These are phyloP conservation scores for Macrocentrus cingulum DNA, from an alignment of 1,140 invertebrate genomes.

Conservation along the genomic window DNA sequence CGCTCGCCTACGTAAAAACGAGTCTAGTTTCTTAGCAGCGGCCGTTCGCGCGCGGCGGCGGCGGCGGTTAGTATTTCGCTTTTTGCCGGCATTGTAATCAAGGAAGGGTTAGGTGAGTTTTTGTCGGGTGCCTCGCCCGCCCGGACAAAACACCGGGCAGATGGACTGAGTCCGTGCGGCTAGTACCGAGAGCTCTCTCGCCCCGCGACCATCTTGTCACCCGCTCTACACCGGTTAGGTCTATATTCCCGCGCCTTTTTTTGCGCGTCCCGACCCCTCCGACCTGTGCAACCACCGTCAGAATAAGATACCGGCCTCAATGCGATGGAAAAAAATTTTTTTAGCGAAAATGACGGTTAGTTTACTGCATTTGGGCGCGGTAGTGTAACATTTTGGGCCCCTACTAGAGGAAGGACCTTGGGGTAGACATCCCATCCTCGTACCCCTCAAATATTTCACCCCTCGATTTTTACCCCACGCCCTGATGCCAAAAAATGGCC, in stretches of 20 bases:
- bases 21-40: conserved; percentile 59
- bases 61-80: conserved; percentile 61
- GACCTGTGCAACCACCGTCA: no score
- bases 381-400: background rate
- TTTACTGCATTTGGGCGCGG: background rate
- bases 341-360: conserved; percentile 2
- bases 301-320: background rate
- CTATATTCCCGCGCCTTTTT: background rate
- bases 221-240: background rate
- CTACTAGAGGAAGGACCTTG: background rate
- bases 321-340: conserved; percentile 4
- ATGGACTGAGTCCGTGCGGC: conserved; percentile 55
- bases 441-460: background rate
- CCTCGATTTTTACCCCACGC: background rate
- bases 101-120: conserved; percentile 62
- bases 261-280: background rate
- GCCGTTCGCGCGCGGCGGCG: conserved; percentile 31
- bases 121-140: conserved; percentile 39
- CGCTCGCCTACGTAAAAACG: conserved; percentile 51
- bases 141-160: conserved; percentile 58
- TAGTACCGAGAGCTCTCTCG: conserved; percentile 32
- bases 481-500: conserved; percentile 11
- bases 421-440: background rate
- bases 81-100: conserved; percentile 61
- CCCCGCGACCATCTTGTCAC: conserved; percentile 14